Conservation (phyloP, 2,888 invertebrate species). For the Leptinotarsa juncta region DNA sequence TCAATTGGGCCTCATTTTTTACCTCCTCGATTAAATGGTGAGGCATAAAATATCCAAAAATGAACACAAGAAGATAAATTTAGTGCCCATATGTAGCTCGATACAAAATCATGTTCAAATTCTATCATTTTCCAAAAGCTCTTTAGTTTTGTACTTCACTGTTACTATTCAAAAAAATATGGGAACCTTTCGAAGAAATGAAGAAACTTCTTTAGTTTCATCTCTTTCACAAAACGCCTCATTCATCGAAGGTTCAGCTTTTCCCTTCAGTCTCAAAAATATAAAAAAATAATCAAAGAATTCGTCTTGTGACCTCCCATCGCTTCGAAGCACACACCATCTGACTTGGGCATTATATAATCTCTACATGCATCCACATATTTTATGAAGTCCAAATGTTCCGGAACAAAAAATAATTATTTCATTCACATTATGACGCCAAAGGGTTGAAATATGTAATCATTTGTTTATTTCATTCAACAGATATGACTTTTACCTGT, state of each 20-base stretch:
- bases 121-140: no score
- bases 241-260: neutral
- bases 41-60: no score
- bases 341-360: constrained; percentile 4
- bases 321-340: neutral
- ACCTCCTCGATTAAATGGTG: no score
- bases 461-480: constrained; percentile 17
- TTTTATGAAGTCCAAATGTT: constrained; percentile 7
- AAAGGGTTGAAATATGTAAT: constrained; percentile 16
- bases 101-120: no score
- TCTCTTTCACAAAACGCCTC: neutral
- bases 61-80: no score
- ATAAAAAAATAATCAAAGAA: neutral
- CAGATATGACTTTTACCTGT: constrained; percentile 11
- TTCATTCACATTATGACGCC: constrained; percentile 3
- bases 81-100: no score
- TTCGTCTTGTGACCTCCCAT: constrained; percentile 8
- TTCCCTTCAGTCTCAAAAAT: neutral
- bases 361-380: constrained; percentile 1
- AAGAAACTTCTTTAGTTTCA: neutral
- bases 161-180: no score
- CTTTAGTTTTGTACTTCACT: no score
- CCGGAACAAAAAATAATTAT: constrained; percentile 16
- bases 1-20: no score
- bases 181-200: no score